phyloP scores from a whole-genome alignment of 2,797 vertebrate genomes.

The Sebastes taczanowskii region DNA sequence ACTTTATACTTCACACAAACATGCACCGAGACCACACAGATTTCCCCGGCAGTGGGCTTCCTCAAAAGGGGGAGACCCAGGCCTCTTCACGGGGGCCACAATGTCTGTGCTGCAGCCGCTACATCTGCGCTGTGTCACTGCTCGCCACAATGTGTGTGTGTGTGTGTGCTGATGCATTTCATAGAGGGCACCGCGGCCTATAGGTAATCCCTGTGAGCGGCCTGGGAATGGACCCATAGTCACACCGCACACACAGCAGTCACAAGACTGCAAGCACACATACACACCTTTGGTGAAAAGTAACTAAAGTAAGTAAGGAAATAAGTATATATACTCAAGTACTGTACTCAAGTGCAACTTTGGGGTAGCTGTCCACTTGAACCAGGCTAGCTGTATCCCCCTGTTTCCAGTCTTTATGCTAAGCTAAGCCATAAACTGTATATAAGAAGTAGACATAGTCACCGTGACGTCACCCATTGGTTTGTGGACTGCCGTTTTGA shows the following conservation, averaged over 20 bases:
- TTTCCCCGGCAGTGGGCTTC: constrained; percentile 15
- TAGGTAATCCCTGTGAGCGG: constrained; percentile 54
- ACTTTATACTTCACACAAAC: constrained; percentile 32
- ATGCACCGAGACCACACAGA: constrained; percentile 42
- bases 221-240: constrained; percentile 45
- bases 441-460: too few species aligned
- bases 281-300: background rate
- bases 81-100: constrained; percentile 26
- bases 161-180: constrained; percentile 16
- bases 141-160: constrained; percentile 23
- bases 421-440: too few species aligned
- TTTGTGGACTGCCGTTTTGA: too few species aligned
- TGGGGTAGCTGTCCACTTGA: background rate
- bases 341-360: background rate
- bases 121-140: constrained; percentile 52
- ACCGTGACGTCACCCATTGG: too few species aligned
- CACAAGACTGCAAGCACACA: constrained; percentile 38
- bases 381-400: too few species aligned
- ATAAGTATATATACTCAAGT: background rate
- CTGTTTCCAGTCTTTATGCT: too few species aligned
- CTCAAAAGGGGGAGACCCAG: constrained; percentile 8
- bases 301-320: background rate
- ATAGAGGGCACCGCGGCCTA: constrained; percentile 19
- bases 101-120: background rate
- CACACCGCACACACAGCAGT: constrained; percentile 22